Base-by-base conservation (phyloP, 2,888 invertebrate species). In the Lampropteryx suffumata region DNA sequence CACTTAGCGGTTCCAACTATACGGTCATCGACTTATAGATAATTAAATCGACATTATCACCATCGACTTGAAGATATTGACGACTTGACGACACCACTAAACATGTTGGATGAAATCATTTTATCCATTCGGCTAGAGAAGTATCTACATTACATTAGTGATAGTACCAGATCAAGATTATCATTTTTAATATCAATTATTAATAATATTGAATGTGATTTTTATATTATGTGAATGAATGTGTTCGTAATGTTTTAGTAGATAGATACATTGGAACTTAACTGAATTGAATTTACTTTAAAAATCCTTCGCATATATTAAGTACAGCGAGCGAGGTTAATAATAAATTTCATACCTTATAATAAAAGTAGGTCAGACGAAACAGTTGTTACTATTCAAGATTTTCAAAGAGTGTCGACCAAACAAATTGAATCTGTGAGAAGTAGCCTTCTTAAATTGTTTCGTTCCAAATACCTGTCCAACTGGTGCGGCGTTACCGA, bases 21-120 rank as follows among this genome's bases (percentile, higher is more conserved):
- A 77, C 83, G 85, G 85, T 84, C 85, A 84, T 81, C 82, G 84
- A 83, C 84, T 75, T 71, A 54, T 65, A 67, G 77, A 78, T 80
- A 83, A 84, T 82, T 82, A 80, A 79, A 82, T 78, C 71, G 71
- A 73, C 73, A 75, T 51, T n/a, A 42, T 44, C 34, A 48, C 32
- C 27, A 43, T 58, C 59, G 61, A 62, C 50, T 55, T 63, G 45
- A 57, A 48, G 46, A 59, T 49, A 28, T 50, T 33, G 10, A 46
- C 40, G 32, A 17, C 4, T 17, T 28, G 1, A 17, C 34, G 8
- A 10, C 36, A 44, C 24, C 32, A 39, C 37, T 7, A 33, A 42
- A 37, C 27, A 32, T 36, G 5, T 37, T 32, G 3, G 3, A 28
- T 43, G 28, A 34, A 12, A 32, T 30, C 24, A 21, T 9, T 12